A percentile compares a stretch with the other conserved stretches of the same genome.
phyloP scores from a whole-genome alignment of 2,797 vertebrate species.

The Clarias platycephalus region DNA sequence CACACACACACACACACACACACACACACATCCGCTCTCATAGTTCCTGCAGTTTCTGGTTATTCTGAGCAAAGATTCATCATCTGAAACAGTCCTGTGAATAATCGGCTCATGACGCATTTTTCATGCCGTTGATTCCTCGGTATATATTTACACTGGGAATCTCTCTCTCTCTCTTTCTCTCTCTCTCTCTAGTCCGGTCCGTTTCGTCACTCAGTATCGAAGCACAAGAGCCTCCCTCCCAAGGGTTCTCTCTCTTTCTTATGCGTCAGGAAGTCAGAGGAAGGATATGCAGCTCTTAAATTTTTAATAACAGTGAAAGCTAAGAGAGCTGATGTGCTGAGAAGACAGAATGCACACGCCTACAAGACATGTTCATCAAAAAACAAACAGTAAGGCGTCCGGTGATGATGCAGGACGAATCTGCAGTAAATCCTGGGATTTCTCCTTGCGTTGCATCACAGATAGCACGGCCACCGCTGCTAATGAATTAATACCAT shows the following conservation, averaged over 20 bases:
- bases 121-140: not conserved
- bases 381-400: too few species aligned
- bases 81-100: not conserved
- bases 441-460: not conserved
- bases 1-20: not conserved
- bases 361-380: not conserved
- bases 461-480: not conserved
- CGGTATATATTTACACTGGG: not conserved
- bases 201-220: slow-evolving; percentile 20
- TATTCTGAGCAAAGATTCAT: slow-evolving; percentile 2
- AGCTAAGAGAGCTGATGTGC: not conserved
- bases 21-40: not conserved
- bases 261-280: slow-evolving; percentile 24
- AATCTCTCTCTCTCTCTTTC: not conserved
- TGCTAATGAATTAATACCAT: not conserved
- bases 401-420: not conserved
- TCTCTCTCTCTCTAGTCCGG: slow-evolving; percentile 4
- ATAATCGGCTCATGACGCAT: not conserved
- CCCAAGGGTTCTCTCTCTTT: not conserved
- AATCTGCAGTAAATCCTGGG: not conserved
- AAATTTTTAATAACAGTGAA: slow-evolving; percentile 5
- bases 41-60: not conserved
- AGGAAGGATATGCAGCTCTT: slow-evolving; percentile 25
- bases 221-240: slow-evolving; percentile 12
- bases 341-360: not conserved